Evolutionary conservation across 2,797 vertebrate genomes (phyloP), one percentile per base, ranked within the genome.

Genomic region (Setipinna tenuifilis): DNA sequence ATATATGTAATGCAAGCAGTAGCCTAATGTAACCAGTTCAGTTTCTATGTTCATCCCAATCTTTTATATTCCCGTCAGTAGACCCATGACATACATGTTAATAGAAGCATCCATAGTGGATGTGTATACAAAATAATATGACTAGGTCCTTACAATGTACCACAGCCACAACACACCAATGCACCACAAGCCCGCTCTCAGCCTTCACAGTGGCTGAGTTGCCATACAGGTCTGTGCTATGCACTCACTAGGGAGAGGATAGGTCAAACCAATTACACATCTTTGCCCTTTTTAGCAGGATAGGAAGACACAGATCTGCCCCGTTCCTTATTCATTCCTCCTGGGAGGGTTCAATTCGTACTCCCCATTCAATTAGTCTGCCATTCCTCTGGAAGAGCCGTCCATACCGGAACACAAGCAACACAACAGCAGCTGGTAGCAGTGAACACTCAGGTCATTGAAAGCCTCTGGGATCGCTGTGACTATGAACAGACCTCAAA

Each of bases 201-300:
- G 65, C 12, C 28, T 31, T 31, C 65, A 14, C 23, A 31, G 25
- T 75, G 68, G 17, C 71, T 41, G 31, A 21, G 16, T 2, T 41
- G 7, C 71, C 41, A 17, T 44, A 21, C 35, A 78, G 31, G 71
- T 11, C 71, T 78, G 35, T 44, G 71, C 68, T 44, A 78, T 54
- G 14, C 50, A 21, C 31, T 44, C 65, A 71, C 31, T 7, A 78
- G 71, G 71, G 35, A 9, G 19, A 41, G 19, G 71, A 41, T 44
- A 78, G 71, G 71, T 78, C 71, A 78, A 78, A 78, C 71, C 31
- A 41, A 78, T 78, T 78, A 78, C 71, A 78, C 71, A 78, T 78
- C 71, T 78, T 78, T 78, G 71, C 71, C 71, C 71, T 78, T 41
- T 35, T 78, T 78, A 78, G 71, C 31, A 78, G 17, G 35, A 21